Conservation (phyloP, 1,140 invertebrate genomes). For the Octopus bimaculoides region DNA sequence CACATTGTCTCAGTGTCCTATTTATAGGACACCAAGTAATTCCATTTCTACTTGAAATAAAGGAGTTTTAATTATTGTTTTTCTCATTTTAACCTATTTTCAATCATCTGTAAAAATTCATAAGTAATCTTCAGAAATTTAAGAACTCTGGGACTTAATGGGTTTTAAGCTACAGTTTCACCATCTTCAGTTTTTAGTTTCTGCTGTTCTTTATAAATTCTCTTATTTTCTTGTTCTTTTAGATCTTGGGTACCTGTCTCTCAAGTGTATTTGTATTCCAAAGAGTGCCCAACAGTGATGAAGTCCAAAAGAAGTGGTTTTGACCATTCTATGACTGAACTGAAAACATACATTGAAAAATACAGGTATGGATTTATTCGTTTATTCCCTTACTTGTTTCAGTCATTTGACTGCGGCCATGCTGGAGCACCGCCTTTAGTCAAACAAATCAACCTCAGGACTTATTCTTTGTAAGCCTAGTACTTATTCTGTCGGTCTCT, state of each 20-base stretch:
- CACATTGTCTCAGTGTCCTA: no score
- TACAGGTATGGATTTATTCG: conserved; percentile 58
- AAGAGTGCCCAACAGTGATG: conserved; percentile 64
- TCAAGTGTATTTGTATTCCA: conserved; percentile 79
- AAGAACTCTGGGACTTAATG: no score
- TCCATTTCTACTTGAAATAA: no score
- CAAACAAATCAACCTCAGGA: neutral
- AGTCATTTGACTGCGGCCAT: neutral
- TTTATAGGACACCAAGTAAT: no score
- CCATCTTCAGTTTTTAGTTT: neutral
- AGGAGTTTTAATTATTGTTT: no score
- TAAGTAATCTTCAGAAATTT: no score
- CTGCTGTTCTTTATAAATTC: neutral
- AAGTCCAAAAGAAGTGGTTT: conserved; percentile 68
- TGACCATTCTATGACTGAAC: conserved; percentile 69
- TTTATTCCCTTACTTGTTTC: neutral
- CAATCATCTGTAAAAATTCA: no score
- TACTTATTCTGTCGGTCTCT: no score
- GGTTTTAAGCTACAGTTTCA: no score
- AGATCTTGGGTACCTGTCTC: conserved; percentile 81
- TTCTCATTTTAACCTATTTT: no score
- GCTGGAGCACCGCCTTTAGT: neutral
- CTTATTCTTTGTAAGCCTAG: neutral
- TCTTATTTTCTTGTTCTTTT: conserved; percentile 4
- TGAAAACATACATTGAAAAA: conserved; percentile 72